phyloP scores from a whole-genome alignment of 2,797 vertebrate genomes.

The Trematomus bernacchii region DNA sequence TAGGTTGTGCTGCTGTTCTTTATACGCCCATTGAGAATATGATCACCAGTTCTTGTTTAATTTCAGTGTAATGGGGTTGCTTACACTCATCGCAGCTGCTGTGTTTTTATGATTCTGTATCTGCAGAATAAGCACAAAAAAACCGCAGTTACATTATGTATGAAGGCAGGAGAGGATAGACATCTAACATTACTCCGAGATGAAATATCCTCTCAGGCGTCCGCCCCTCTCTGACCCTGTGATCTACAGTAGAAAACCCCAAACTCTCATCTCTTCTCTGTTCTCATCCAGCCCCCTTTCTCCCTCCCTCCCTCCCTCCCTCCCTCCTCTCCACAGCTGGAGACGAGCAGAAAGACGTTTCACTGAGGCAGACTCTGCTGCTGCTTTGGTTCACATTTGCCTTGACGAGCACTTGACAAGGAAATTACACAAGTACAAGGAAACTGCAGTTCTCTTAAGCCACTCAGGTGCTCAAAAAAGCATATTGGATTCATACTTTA shows the following conservation, averaged over 20 bases:
- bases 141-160: conserved; percentile 69
- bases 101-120: conserved; percentile 38
- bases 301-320: not conserved
- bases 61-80: conserved; percentile 16
- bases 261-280: conserved; percentile 50
- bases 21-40: conserved; percentile 14
- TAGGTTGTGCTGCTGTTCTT: conserved; percentile 8
- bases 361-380: conserved; percentile 17
- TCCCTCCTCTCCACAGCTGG: conserved; percentile 44
- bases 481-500: conserved; percentile 1
- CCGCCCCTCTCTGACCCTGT: conserved; percentile 50
- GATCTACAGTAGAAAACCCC: conserved; percentile 65
- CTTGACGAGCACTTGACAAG: conserved; percentile 48
- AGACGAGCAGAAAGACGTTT: conserved; percentile 47
- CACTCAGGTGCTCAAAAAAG: conserved; percentile 20
- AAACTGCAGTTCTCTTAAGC: conserved; percentile 39
- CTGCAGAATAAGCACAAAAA: conserved; percentile 49
- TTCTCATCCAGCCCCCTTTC: conserved; percentile 13
- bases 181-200: conserved; percentile 48
- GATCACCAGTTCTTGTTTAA: not conserved
- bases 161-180: conserved; percentile 51
- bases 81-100: conserved; percentile 8
- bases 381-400: conserved; percentile 45
- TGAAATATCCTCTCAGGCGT: conserved; percentile 44
- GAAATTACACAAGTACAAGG: conserved; percentile 48